These are phyloP conservation scores for Odontamblyopus rebecca DNA, from an alignment of 2,797 vertebrate genomes.

Conservation along the genomic window DNA sequence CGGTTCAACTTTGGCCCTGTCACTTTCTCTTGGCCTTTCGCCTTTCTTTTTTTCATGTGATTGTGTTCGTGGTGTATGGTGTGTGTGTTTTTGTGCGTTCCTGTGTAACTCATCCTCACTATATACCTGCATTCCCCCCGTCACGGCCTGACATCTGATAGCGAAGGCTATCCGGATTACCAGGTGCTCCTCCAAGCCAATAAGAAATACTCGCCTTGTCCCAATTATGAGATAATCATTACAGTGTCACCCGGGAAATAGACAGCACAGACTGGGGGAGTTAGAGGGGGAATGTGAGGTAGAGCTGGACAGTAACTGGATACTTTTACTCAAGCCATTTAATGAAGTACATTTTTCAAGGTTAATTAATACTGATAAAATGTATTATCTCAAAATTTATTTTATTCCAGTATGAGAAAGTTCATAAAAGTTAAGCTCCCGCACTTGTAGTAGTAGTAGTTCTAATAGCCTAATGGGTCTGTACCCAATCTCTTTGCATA, in stretches of 20 bases:
- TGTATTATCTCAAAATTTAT: neutral
- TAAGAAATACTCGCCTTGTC: constrained; percentile 66
- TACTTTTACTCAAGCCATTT: neutral
- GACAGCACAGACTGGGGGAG: constrained; percentile 19
- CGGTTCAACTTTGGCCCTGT: constrained; percentile 74
- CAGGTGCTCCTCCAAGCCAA: constrained; percentile 61
- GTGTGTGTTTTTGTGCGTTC: constrained; percentile 21
- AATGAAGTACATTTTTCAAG: constrained; percentile 8
- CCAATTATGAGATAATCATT: constrained; percentile 71
- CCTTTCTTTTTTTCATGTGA: constrained; percentile 23
- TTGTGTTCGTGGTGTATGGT: constrained; percentile 26
- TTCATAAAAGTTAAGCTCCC: too few relatives aligned
- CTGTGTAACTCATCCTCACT: constrained; percentile 60
- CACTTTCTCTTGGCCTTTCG: constrained; percentile 58
- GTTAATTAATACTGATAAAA: neutral
- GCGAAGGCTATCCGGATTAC: constrained; percentile 57
- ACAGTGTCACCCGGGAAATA: constrained; percentile 51
- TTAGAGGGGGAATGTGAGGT: constrained; percentile 26
- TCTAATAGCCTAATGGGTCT: too few relatives aligned
- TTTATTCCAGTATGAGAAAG: neutral
- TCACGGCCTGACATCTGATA: constrained; percentile 56
- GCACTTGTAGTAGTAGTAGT: too few relatives aligned
- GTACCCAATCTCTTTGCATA: too few relatives aligned
- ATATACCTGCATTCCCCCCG: constrained; percentile 60
- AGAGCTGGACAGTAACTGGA: neutral